Evolutionary conservation across 2,797 vertebrate species (phyloP).

Genomic region (Podargus strigoides): DNA sequence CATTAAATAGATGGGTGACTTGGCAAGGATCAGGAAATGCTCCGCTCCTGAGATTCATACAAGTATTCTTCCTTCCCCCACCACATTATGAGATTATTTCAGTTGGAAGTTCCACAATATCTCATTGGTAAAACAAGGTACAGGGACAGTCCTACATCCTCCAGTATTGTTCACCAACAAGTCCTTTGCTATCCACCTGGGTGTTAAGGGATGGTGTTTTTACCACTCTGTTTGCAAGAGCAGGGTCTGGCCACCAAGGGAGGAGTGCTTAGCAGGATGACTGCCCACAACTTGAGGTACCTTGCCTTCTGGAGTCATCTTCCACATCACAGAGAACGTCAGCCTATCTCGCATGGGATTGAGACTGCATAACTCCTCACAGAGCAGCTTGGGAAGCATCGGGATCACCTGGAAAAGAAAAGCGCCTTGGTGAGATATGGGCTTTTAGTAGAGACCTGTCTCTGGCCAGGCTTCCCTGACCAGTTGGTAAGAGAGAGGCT

Average conservation of each 20-base stretch:
- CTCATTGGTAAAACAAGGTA: background rate
- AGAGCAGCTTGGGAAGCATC: constrained; percentile 92
- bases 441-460: background rate
- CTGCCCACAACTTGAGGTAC: constrained; percentile 62
- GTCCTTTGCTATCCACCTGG: background rate
- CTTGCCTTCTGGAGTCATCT: constrained; percentile 88
- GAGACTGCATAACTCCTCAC: constrained; percentile 96
- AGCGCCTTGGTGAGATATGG: background rate
- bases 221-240: background rate
- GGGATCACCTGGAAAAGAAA: constrained; percentile 85
- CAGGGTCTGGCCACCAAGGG: accelerated
- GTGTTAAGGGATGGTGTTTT: background rate
- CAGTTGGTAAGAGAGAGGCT: background rate
- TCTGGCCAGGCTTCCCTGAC: background rate
- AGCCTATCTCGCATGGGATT: constrained; percentile 91
- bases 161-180: background rate
- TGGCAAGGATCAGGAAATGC: background rate
- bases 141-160: background rate
- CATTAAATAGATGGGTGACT: background rate
- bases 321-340: constrained; percentile 97
- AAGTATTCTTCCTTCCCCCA: background rate
- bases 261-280: background rate
- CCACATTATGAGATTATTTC: background rate
- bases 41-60: background rate
- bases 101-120: background rate